Conservation (phyloP, 1,140 invertebrate species). For the Oryctes rhinoceros region DNA sequence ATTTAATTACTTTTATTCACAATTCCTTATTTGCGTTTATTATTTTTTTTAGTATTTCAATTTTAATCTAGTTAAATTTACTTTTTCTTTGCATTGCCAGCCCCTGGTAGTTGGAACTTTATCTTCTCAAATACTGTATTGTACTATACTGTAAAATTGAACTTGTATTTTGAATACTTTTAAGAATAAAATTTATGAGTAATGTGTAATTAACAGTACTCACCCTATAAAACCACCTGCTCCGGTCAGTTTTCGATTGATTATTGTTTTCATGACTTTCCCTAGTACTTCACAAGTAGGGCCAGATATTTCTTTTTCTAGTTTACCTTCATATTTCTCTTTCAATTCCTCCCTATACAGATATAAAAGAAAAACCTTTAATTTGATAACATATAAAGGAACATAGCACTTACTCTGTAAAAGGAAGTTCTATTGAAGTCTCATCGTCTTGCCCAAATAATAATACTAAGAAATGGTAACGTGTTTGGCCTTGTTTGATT, state of each 20-base stretch:
- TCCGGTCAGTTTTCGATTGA: constrained; percentile 93
- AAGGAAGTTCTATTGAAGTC: constrained; percentile 89
- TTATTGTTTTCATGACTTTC: constrained; percentile 95
- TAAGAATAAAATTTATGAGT: too few relatives aligned
- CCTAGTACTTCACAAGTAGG: constrained; percentile 95
- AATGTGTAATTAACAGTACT: constrained; percentile 46
- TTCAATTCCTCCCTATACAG: constrained; percentile 82
- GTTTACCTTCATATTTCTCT: constrained; percentile 94
- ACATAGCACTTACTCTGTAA: constrained; percentile 78
- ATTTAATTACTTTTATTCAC: too few relatives aligned
- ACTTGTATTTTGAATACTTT: too few relatives aligned
- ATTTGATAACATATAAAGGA: background rate
- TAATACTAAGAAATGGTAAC: constrained; percentile 94
- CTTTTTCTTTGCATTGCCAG: too few relatives aligned
- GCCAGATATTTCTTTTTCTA: constrained; percentile 90
- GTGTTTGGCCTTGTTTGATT: constrained; percentile 99
- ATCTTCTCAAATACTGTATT: too few relatives aligned
- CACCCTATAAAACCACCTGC: constrained; percentile 93
- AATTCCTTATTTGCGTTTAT: too few relatives aligned
- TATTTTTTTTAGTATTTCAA: too few relatives aligned
- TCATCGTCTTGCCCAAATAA: constrained; percentile 96
- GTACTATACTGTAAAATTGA: too few relatives aligned
- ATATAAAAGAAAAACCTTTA: constrained; percentile 37
- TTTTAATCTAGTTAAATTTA: too few relatives aligned
- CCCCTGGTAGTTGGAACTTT: too few relatives aligned